These are phyloP conservation scores for Sinohyriopsis cumingii DNA, from an alignment of 2,888 invertebrate species.

Conservation along the genomic window DNA sequence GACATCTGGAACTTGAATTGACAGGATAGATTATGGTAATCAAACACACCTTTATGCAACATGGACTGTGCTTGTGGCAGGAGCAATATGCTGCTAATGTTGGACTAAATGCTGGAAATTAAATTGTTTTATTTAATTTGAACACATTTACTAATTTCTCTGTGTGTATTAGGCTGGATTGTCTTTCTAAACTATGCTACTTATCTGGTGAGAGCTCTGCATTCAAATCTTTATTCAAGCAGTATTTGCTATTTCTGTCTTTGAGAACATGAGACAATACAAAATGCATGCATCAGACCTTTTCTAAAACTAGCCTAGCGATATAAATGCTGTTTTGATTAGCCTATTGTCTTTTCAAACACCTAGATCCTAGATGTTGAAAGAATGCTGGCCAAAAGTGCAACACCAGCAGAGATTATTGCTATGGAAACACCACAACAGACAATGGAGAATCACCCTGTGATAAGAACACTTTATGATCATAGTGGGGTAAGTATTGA, in stretches of 20 bases:
- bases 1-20: too few relatives aligned
- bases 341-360: background rate
- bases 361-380: slow-evolving; percentile 95
- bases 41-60: too few relatives aligned
- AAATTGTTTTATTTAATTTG: too few relatives aligned
- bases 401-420: slow-evolving; percentile 75
- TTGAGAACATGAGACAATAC: background rate
- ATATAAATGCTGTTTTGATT: background rate
- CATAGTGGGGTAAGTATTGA: slow-evolving; percentile 82
- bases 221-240: too few relatives aligned
- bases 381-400: slow-evolving; percentile 98
- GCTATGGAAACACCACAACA: slow-evolving; percentile 72
- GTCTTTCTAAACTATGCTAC: too few relatives aligned
- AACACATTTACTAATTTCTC: too few relatives aligned
- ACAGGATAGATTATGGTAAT: too few relatives aligned
- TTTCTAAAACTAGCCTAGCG: background rate
- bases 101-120: too few relatives aligned
- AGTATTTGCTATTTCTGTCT: background rate
- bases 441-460: slow-evolving; percentile 93
- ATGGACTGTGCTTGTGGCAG: too few relatives aligned
- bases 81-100: too few relatives aligned
- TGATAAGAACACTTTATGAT: slow-evolving; percentile 96
- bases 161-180: too few relatives aligned
- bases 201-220: too few relatives aligned
- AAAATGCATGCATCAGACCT: background rate